phyloP scores from a whole-genome alignment of 1,140 invertebrate genomes.

The Arion vulgaris region DNA sequence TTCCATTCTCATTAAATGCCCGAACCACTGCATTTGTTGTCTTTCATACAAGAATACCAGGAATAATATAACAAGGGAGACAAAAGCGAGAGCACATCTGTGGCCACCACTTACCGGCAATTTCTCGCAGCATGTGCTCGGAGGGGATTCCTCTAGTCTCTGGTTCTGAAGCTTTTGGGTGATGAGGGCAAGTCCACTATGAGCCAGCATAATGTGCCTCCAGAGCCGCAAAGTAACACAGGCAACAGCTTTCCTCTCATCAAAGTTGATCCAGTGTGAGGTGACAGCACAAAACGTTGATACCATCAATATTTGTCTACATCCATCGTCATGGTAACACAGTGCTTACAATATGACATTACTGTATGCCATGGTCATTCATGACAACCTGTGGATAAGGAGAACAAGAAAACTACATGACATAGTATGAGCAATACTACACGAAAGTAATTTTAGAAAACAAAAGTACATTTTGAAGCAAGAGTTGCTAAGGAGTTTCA shows the following conservation, averaged over 20 bases:
- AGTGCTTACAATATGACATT: not conserved
- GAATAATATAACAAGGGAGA: too few relatives aligned
- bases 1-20: too few relatives aligned
- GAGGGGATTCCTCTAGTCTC: constrained; percentile 35
- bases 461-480: too few relatives aligned
- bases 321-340: not conserved
- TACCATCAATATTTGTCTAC: not conserved
- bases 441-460: too few relatives aligned
- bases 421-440: too few relatives aligned
- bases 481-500: too few relatives aligned
- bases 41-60: too few relatives aligned
- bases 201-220: constrained; percentile 37
- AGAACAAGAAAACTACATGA: too few relatives aligned
- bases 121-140: not conserved
- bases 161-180: constrained; percentile 46
- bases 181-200: constrained; percentile 44
- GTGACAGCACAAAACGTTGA: not conserved
- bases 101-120: constrained; percentile 3
- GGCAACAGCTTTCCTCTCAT: not conserved
- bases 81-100: not conserved
- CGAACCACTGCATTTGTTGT: too few relatives aligned
- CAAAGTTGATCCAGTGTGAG: not conserved
- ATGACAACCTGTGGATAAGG: not conserved
- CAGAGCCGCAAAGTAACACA: not conserved
- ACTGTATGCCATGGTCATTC: not conserved